Evolutionary conservation across 2,888 invertebrate species (phyloP).

Genomic region (Netelia virgata): DNA sequence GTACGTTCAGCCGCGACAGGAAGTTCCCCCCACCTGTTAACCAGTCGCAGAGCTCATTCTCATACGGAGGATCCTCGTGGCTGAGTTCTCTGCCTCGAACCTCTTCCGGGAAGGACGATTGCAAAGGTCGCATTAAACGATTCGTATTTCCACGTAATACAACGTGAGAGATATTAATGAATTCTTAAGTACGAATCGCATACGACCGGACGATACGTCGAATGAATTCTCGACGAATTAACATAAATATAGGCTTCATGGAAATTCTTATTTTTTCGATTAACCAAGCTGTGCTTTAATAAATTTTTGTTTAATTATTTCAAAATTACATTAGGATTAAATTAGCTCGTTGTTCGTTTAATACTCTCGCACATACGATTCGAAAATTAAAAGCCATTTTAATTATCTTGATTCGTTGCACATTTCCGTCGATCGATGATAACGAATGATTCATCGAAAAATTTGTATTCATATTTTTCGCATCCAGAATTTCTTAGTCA

Average conservation of each 20-base stretch:
- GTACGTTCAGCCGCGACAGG: constrained; percentile 23
- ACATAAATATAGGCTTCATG: no score
- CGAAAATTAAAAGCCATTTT: no score
- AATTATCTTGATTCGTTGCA: no score
- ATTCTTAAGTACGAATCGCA: constrained; percentile 13
- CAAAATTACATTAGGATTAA: no score
- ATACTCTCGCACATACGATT: no score
- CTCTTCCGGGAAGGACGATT: constrained; percentile 76
- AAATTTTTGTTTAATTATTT: no score
- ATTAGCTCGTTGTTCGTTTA: no score
- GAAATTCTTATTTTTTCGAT: no score
- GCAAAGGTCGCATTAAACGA: constrained; percentile 62
- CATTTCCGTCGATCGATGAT: no score
- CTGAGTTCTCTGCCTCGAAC: constrained; percentile 16
- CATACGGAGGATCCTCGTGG: constrained; percentile 35
- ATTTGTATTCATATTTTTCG: background rate
- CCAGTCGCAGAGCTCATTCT: constrained; percentile 20
- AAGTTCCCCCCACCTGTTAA: constrained; percentile 24
- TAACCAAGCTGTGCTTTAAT: no score
- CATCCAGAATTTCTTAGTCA: background rate
- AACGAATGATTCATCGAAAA: no score
- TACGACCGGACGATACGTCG: constrained; percentile 7
- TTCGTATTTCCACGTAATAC: constrained; percentile 73
- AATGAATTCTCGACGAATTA: no score
- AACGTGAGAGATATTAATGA: constrained; percentile 28